Conservation (phyloP, 2,888 invertebrate genomes). For the Labia minor region DNA sequence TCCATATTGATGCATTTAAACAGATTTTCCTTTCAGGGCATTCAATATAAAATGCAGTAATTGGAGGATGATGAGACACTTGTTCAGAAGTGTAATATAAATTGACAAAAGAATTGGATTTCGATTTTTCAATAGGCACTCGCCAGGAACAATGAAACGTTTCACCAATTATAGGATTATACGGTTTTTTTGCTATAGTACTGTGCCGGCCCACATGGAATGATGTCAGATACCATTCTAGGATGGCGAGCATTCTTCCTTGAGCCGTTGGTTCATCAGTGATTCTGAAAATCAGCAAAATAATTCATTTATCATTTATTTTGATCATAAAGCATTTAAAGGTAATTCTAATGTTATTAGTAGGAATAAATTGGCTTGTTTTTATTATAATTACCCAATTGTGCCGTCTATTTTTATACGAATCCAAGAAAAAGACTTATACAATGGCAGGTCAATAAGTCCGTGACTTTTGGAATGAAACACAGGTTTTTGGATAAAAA, state of each 20-base stretch:
- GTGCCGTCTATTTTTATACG: too few species aligned
- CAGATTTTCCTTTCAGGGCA: constrained; percentile 37
- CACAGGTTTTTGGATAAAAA: too few species aligned
- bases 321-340: background rate
- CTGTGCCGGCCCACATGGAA: constrained; percentile 36
- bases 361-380: too few species aligned
- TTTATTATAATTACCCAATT: background rate
- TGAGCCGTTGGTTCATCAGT: constrained; percentile 30
- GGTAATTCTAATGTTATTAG: background rate
- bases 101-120: constrained; percentile 19
- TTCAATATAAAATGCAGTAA: constrained; percentile 42
- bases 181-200: constrained; percentile 40
- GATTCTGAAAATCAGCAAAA: constrained; percentile 29
- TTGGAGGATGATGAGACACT: constrained; percentile 42
- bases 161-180: constrained; percentile 44
- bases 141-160: constrained; percentile 43
- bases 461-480: too few species aligned
- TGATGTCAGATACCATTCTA: constrained; percentile 42
- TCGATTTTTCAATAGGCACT: constrained; percentile 27
- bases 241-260: constrained; percentile 35
- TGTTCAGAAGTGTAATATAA: constrained; percentile 36
- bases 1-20: constrained; percentile 39
- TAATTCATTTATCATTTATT: background rate
- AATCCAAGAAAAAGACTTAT: too few species aligned
- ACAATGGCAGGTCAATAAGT: too few species aligned